phyloP scores from a whole-genome alignment of 2,797 vertebrate species.

The Rachycentron canadum region DNA sequence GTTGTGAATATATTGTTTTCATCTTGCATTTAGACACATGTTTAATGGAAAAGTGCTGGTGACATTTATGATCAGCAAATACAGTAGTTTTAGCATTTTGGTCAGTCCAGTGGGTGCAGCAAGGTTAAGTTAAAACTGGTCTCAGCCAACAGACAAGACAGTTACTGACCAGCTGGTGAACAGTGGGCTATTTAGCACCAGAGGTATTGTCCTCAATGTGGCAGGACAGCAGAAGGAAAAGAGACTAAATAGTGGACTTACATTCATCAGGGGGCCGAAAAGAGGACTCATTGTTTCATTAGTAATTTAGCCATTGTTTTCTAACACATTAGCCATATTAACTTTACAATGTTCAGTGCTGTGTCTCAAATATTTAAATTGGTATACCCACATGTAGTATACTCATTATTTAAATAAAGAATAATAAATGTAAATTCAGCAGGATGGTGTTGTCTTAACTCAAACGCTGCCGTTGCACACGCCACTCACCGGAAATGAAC shows the following conservation, averaged over 20 bases:
- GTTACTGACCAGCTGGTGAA: neutral
- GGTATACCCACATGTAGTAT: no score
- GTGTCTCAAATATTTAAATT: no score
- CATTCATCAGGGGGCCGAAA: neutral
- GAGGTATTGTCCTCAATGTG: neutral
- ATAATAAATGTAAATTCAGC: no score
- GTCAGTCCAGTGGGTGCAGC: neutral
- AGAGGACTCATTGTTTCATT: neutral
- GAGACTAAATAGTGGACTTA: neutral
- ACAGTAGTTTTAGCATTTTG: neutral
- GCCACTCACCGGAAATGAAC: no score
- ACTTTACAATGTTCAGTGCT: neutral
- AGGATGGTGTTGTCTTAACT: no score
- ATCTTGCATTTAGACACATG: neutral
- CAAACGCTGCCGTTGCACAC: no score
- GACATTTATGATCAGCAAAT: neutral
- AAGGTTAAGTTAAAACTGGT: neutral
- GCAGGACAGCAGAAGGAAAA: neutral
- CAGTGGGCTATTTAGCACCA: neutral
- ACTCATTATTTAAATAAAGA: no score
- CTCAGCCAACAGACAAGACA: neutral
- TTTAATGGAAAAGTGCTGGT: neutral
- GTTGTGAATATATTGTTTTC: neutral
- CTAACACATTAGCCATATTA: rapidly evolving
- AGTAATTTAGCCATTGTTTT: neutral